These are phyloP conservation scores for Bombus superbus DNA, from an alignment of 1,140 invertebrate genomes.

Conservation along the genomic window DNA sequence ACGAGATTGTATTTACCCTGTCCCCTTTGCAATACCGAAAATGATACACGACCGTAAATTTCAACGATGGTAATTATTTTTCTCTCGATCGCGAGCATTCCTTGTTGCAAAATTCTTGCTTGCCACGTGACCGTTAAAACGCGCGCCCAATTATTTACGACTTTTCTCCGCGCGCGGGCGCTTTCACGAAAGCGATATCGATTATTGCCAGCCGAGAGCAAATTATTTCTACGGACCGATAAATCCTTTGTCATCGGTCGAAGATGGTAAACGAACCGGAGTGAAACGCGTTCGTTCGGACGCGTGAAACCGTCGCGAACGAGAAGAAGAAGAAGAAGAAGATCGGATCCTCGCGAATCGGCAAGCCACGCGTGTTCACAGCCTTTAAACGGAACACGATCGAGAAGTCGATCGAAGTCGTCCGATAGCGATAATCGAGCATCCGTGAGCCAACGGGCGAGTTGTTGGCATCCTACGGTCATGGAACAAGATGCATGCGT, in stretches of 20 bases:
- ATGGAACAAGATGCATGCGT: slow-evolving; percentile 14
- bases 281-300: background rate
- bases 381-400: slow-evolving; percentile 55
- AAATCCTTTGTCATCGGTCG: background rate
- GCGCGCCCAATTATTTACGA: slow-evolving; percentile 24
- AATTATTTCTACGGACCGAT: background rate
- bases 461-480: slow-evolving; percentile 11
- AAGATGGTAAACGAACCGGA: background rate
- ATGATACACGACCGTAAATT: slow-evolving; percentile 36
- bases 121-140: background rate
- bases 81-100: background rate
- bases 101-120: background rate
- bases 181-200: slow-evolving; percentile 25
- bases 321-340: background rate
- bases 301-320: background rate
- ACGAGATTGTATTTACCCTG: background rate
- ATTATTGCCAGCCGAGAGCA: slow-evolving; percentile 17
- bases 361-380: slow-evolving; percentile 51
- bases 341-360: slow-evolving; percentile 55
- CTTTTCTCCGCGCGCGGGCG: background rate
- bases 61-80: slow-evolving; percentile 23
- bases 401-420: slow-evolving; percentile 56
- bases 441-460: slow-evolving; percentile 16
- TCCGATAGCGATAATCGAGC: slow-evolving; percentile 58
- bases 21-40: background rate